phyloP scores from a whole-genome alignment of 2,888 invertebrate species.

The Hypercompe scribonia region DNA sequence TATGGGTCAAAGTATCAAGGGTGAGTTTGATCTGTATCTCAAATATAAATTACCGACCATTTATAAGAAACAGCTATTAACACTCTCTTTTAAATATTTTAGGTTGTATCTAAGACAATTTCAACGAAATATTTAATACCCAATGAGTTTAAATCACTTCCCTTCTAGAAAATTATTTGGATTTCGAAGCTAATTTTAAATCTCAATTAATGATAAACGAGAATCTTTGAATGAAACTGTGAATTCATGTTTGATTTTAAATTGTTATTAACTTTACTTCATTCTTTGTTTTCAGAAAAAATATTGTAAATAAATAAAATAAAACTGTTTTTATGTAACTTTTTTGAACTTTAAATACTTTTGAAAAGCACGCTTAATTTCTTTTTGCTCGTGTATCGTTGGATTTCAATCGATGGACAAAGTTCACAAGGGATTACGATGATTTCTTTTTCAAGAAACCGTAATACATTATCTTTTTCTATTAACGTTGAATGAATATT shows the following conservation, averaged over 20 bases:
- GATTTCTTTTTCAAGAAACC: conserved; percentile 4
- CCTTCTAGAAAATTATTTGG: conserved; percentile 9
- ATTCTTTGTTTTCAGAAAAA: neutral
- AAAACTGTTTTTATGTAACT: too few relatives aligned
- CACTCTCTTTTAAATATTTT: neutral
- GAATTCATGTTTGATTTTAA: conserved; percentile 3
- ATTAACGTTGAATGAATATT: conserved; percentile 32
- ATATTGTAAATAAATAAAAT: too few relatives aligned
- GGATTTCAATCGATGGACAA: neutral
- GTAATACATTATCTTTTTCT: conserved; percentile 5
- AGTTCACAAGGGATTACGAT: neutral
- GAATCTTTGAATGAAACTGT: neutral
- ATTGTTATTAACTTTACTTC: neutral
- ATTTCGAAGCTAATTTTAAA: neutral
- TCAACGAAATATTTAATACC: neutral
- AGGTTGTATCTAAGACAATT: neutral
- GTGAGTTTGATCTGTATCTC: neutral
- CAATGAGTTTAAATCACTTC: conserved; percentile 17
- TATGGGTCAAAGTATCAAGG: neutral
- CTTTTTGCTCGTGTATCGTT: neutral
- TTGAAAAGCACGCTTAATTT: too few relatives aligned
- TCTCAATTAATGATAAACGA: conserved; percentile 11
- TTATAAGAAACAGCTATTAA: neutral
- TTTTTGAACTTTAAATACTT: too few relatives aligned
- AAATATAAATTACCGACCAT: neutral